Percentiles rank a stretch among this genome's conserved stretches.
Evolutionary conservation across 1,140 invertebrate species (phyloP).

Genomic region (Dinothrombium tinctorium): DNA sequence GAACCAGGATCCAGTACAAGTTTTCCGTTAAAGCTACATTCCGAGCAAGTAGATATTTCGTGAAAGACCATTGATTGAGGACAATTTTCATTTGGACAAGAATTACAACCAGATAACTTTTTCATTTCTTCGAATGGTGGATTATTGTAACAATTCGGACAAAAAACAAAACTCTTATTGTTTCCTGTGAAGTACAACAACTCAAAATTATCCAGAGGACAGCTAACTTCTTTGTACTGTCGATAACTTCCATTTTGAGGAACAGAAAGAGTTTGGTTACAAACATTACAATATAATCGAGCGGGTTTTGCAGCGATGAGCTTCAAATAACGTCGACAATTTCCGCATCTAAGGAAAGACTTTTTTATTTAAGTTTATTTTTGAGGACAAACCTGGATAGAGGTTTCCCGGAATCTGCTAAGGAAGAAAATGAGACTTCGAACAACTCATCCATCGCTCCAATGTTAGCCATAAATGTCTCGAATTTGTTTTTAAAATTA

Average conservation of each 20-base stretch:
- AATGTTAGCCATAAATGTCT: slow-evolving; percentile 82
- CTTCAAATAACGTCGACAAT: slow-evolving; percentile 92
- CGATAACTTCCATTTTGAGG: slow-evolving; percentile 81
- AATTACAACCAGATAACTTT: slow-evolving; percentile 68
- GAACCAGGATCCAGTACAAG: slow-evolving; percentile 79
- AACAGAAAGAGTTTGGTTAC: slow-evolving; percentile 84
- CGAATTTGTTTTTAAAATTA: slow-evolving; percentile 86
- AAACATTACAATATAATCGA: slow-evolving; percentile 76
- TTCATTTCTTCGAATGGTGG: slow-evolving; percentile 94
- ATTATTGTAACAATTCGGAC: slow-evolving; percentile 95
- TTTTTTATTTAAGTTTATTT: too few relatives aligned
- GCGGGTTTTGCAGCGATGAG: slow-evolving; percentile 81
- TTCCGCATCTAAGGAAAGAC: slow-evolving; percentile 96
- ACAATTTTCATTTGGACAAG: slow-evolving; percentile 86
- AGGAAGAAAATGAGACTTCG: slow-evolving; percentile 85
- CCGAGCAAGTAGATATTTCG: slow-evolving; percentile 64
- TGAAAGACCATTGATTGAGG: slow-evolving; percentile 60
- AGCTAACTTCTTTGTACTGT: slow-evolving; percentile 83
- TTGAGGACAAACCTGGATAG: too few relatives aligned
- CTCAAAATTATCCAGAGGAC: slow-evolving; percentile 94
- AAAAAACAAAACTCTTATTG: slow-evolving; percentile 36
- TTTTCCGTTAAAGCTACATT: slow-evolving; percentile 49
- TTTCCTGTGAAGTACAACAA: slow-evolving; percentile 34
- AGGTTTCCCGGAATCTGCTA: slow-evolving; percentile 81
- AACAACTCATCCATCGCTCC: slow-evolving; percentile 80